Percentiles rank a stretch among this genome's conserved stretches.
These are phyloP conservation scores for Picathartes gymnocephalus DNA, from an alignment of 2,113 vertebrate genomes.

Conservation along the genomic window DNA sequence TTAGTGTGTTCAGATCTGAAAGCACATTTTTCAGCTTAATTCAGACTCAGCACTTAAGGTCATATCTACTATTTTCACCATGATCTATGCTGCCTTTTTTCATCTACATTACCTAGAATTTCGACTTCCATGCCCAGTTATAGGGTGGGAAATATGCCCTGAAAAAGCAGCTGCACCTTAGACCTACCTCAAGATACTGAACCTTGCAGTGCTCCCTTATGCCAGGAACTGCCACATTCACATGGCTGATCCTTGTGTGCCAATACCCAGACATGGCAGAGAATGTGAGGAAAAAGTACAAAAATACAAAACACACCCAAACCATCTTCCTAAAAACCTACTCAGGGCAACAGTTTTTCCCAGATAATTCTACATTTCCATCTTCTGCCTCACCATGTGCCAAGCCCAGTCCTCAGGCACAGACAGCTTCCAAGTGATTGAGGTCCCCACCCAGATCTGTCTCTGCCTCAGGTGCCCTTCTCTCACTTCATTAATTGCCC, in stretches of 20 bases:
- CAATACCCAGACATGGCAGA: rapidly evolving
- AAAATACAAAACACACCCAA: not conserved
- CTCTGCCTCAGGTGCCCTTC: not conserved
- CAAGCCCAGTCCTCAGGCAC: not conserved
- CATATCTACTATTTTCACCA: not conserved
- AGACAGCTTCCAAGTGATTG: not conserved
- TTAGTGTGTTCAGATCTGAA: not conserved
- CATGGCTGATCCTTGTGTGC: not conserved
- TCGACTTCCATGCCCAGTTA: not conserved
- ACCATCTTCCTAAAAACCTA: not conserved
- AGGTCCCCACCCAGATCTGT: not conserved
- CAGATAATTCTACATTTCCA: not conserved
- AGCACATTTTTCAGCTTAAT: not conserved
- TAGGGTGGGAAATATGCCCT: not conserved
- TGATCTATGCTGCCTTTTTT: not conserved
- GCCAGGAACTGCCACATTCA: not conserved
- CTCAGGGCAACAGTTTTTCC: not conserved
- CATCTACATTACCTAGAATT: not conserved
- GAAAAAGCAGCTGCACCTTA: not conserved
- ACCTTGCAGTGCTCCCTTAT: not conserved
- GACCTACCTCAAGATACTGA: not conserved
- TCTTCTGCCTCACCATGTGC: not conserved
- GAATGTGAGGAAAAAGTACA: not conserved
- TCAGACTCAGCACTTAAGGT: not conserved
- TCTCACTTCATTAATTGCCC: not conserved